A percentile compares a stretch with the other conserved stretches of the same genome.
phyloP scores from a whole-genome alignment of 2,797 vertebrate genomes.

The Urocyon cinereoargenteus region DNA sequence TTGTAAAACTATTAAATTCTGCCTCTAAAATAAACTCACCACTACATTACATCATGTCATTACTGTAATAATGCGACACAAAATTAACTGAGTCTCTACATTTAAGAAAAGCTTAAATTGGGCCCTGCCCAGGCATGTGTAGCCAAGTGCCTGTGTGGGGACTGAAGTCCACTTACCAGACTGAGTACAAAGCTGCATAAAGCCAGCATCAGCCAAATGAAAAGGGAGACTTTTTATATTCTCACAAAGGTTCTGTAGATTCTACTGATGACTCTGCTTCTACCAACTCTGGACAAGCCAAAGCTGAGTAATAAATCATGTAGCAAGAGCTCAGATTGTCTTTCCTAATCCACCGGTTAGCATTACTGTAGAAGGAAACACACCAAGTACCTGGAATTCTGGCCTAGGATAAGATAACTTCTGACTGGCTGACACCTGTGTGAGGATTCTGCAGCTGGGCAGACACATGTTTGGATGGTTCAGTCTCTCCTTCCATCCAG shows the following conservation, averaged over 20 bases:
- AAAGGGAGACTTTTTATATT: not conserved
- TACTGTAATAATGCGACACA: conserved; percentile 19
- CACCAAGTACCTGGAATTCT: not conserved
- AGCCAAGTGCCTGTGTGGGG: not conserved
- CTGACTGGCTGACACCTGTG: not conserved
- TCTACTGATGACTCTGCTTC: not conserved
- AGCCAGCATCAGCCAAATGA: not conserved
- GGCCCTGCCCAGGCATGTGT: not conserved
- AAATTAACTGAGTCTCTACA: conserved; percentile 39
- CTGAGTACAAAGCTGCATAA: not conserved
- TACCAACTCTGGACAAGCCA: conserved; percentile 29
- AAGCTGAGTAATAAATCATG: conserved; percentile 5
- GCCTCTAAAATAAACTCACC: conserved; percentile 70
- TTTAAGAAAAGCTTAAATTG: not conserved
- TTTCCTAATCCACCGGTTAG: not conserved
- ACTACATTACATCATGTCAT: conserved; percentile 56
- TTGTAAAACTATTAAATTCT: conserved; percentile 63
- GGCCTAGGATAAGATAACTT: not conserved
- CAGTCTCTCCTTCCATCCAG: not conserved
- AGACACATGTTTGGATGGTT: not conserved
- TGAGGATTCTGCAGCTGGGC: not conserved
- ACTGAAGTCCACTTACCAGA: not conserved
- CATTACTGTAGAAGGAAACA: not conserved
- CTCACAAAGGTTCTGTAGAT: not conserved
- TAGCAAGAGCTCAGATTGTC: not conserved